Base-by-base conservation (phyloP, 2,888 invertebrate species). In the Beris chalybata region DNA sequence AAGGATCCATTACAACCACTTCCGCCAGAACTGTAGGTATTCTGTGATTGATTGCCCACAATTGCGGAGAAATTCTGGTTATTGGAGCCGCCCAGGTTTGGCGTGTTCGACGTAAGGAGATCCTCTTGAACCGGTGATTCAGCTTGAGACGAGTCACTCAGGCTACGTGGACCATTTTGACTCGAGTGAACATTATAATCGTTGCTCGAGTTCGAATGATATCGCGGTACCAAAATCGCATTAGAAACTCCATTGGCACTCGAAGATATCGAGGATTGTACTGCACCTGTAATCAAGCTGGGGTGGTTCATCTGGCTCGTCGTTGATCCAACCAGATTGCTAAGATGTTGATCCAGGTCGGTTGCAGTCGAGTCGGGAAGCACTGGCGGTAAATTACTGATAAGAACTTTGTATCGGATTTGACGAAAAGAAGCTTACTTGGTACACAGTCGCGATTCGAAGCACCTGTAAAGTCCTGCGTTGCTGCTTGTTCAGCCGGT, bases 121-220 rank as follows among this genome's bases (percentile, higher is more conserved):
- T 91, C 91, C 75, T 91, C 91, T 81, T 92, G 91, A 13, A 91
- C 91, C 2, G 91, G 91, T 45, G 91, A 91, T 76, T 92, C 91
- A 4, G 91, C 91, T 69, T 91, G 89, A 44, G 91, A 92, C 47
- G 91, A 92, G 77, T 92, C 92, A 72, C 91, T 91, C 32, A 92
- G 81, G 12, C 92, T 92, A 50, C 92, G 83, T 0, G 92, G 91
- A 3, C 89, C 87, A 22, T 85, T 83, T 71, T 87, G 82, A 72
- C 87, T 83, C 44, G 80, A 78, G 71, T 81, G 81, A 9, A 81
- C 79, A 65, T 77, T 77, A 81, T 90, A 88, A 76, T 91, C 86
- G 78, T 89, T 86, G 74, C 84, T 80, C 70, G 83, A 79, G 65
- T 80, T 79, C 70, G 87, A 85, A 50, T 80, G 79, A 77, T 89